Evolutionary conservation across 1,140 invertebrate species (phyloP).

Genomic region (Copidosoma floridanum): DNA sequence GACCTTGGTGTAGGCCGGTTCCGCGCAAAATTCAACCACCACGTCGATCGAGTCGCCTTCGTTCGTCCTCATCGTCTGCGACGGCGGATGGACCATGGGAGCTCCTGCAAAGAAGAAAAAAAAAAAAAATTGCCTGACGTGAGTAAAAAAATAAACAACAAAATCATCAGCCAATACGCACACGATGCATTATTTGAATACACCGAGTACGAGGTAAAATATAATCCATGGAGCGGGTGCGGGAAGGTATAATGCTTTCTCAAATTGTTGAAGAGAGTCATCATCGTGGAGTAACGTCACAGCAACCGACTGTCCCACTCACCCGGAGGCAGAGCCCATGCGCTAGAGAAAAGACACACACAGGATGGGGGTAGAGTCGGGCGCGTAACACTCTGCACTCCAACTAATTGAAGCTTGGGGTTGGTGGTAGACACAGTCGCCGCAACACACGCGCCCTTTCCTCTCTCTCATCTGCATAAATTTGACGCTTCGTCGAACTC

Average conservation of each 20-base stretch:
- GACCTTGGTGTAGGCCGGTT: constrained; percentile 58
- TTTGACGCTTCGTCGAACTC: constrained; percentile 50
- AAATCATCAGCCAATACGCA: too few relatives aligned
- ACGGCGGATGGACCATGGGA: constrained; percentile 60
- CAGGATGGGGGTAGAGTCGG: background rate
- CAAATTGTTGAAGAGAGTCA: too few relatives aligned
- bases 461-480: constrained; percentile 49
- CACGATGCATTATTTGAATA: too few relatives aligned
- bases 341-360: too few relatives aligned
- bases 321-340: too few relatives aligned
- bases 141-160: too few relatives aligned
- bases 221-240: too few relatives aligned
- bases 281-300: too few relatives aligned
- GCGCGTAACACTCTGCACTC: constrained; percentile 38
- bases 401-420: constrained; percentile 52
- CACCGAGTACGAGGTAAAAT: background rate
- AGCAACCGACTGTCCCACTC: too few relatives aligned
- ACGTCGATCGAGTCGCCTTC: constrained; percentile 58
- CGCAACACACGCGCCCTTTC: constrained; percentile 16
- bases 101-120: constrained; percentile 55
- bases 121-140: too few relatives aligned
- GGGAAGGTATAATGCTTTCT: too few relatives aligned
- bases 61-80: constrained; percentile 57
- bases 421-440: constrained; percentile 32
- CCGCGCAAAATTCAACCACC: constrained; percentile 61